phyloP scores from a whole-genome alignment of 2,113 vertebrate species.

The Gopherus evgoodei region DNA sequence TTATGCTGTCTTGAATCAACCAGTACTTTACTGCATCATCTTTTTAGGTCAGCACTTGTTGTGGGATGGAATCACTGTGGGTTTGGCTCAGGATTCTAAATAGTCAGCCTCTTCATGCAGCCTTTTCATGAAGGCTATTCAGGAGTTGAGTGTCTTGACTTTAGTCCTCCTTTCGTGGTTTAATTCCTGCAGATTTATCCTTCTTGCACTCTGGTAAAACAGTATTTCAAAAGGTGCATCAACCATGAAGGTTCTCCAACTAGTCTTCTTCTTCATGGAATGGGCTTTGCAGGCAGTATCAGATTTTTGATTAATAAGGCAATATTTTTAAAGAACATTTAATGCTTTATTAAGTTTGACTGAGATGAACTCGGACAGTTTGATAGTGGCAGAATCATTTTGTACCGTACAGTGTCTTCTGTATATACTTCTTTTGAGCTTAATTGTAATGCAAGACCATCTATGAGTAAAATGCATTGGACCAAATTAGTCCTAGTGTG shows the following conservation, averaged over 20 bases:
- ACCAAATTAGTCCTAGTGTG: background rate
- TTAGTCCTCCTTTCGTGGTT: background rate
- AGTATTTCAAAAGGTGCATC: background rate
- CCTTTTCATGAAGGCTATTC: slow-evolving; percentile 3
- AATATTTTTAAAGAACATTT: background rate
- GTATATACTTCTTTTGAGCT: background rate
- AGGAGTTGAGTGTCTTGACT: background rate
- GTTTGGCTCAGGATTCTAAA: background rate
- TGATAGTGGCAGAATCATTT: background rate
- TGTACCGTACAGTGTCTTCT: background rate
- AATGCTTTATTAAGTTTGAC: background rate
- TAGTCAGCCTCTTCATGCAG: background rate
- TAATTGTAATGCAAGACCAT: background rate
- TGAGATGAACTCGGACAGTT: background rate
- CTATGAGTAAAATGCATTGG: background rate
- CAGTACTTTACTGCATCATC: background rate
- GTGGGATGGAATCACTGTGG: background rate
- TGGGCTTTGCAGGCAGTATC: background rate
- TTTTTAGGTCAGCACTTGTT: background rate
- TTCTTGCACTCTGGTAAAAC: background rate
- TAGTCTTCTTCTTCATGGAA: background rate
- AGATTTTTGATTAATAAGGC: background rate
- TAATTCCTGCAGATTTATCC: background rate
- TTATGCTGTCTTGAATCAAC: background rate
- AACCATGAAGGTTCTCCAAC: background rate